A percentile compares a stretch with the other conserved stretches of the same genome.
These are phyloP conservation scores for Halichondria panicea DNA, from an alignment of 37 sponge, comb jelly and placozoan genomes.

Conservation along the genomic window DNA sequence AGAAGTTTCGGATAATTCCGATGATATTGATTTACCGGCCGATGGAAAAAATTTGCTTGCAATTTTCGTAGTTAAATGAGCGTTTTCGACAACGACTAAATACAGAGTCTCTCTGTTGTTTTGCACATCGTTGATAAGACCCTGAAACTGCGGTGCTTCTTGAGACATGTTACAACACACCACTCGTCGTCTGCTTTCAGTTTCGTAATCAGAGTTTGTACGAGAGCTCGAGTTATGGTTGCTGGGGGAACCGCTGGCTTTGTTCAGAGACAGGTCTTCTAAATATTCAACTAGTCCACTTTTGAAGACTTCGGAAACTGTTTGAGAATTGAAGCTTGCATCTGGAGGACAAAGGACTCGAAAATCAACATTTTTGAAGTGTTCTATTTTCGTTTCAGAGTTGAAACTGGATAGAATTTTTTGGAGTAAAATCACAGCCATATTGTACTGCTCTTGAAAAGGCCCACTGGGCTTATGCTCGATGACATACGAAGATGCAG, in stretches of 20 bases:
- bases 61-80: conserved; percentile 26
- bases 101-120: conserved; percentile 25
- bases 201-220: background rate
- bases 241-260: background rate
- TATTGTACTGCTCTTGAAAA: conserved; percentile 49
- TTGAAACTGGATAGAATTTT: conserved; percentile 10
- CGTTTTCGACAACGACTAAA: conserved; percentile 45
- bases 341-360: conserved; percentile 47
- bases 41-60: background rate
- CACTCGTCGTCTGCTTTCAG: conserved; percentile 8
- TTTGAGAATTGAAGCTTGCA: conserved; percentile 17
- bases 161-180: conserved; percentile 14
- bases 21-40: background rate
- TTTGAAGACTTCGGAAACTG: conserved; percentile 4
- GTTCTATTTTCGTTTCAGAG: conserved; percentile 23
- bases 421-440: conserved; percentile 57
- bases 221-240: background rate
- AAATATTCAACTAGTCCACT: conserved; percentile 31
- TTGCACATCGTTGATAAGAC: conserved; percentile 14
- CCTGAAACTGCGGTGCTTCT: conserved; percentile 1
- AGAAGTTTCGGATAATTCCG: background rate
- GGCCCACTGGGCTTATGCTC: conserved; percentile 60
- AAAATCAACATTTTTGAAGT: conserved; percentile 49
- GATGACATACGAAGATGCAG: conserved; percentile 26
- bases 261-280: background rate